Base-by-base conservation (phyloP, 1,140 invertebrate genomes). In the Lethocerus indicus region DNA sequence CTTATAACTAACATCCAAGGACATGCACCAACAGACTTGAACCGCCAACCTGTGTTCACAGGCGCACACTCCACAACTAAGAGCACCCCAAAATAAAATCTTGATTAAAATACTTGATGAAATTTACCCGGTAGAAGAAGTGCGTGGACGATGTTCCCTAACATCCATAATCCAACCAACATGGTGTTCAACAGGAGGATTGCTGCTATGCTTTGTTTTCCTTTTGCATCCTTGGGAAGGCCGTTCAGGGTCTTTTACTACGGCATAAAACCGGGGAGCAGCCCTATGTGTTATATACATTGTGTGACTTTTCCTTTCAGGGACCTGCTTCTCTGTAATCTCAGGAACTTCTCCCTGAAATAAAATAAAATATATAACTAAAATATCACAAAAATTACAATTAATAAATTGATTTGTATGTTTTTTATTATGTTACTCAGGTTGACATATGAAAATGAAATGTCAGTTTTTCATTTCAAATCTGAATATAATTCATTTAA, bases 121-220 rank as follows among this genome's bases (percentile, higher is more conserved):
- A n/a, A 44, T 20, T 59, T 61, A 79, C 75, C 76, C 75, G 7
- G 78, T 72, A 51, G 84, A 87, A 50, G 79, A 78, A 20, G 81
- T 87, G 51, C 81, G 66, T 9, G 75, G 74, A 18, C 82, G 67
- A 64, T 90, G 86, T 61, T 88, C 86, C 57, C 81, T 78, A 4
- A 80, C 75, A 64, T 93, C 91, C 73, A 94, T 82, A 53, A 98
- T 81, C 94, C 94, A 98, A 21, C 94, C 95, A 32, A 98, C 88
- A 61, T 96, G 91, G 60, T 88, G 81, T 62, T 96, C 94, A 36
- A 90, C 74, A 0, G 88, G 87, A 40, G 90, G 89, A 72, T 95
- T 92, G 56, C 78, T 81, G 54, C 85, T 90, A 64, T 95, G 87
- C 27, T 85, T 72, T 3, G 89, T 93, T 71, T 95, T 95, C 49